These are phyloP conservation scores for Tinamus guttatus DNA, from an alignment of 2,113 vertebrate species.

Conservation along the genomic window DNA sequence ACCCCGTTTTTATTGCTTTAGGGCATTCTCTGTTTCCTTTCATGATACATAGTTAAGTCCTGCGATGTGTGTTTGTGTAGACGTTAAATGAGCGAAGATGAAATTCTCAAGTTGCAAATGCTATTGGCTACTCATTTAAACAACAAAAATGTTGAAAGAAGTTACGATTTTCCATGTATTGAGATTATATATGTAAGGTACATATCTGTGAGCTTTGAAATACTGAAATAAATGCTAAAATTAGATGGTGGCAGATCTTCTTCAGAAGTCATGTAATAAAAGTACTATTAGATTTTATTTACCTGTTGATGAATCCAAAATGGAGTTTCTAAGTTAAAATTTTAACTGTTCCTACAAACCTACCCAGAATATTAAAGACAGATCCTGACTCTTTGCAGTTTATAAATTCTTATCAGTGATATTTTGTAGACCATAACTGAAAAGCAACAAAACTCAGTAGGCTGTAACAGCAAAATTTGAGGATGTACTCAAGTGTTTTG, in stretches of 20 bases:
- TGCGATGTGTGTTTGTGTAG: not conserved
- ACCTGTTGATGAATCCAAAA: not conserved
- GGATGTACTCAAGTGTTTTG: not conserved
- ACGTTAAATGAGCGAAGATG: not conserved
- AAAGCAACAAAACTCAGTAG: not conserved
- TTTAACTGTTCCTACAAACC: not conserved
- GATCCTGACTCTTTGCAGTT: not conserved
- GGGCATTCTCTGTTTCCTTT: not conserved
- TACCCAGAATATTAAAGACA: not conserved
- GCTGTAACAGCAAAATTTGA: not conserved
- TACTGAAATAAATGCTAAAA: not conserved
- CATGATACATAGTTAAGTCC: not conserved
- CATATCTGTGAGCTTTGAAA: not conserved
- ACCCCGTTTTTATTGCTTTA: not conserved
- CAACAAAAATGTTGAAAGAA: not conserved
- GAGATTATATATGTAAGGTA: not conserved
- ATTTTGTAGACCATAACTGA: not conserved
- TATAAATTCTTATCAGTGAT: not conserved
- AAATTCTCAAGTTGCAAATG: not conserved
- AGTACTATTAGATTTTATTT: slow-evolving; percentile 18
- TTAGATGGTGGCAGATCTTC: not conserved
- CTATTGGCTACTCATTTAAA: not conserved
- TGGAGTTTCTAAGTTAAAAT: not conserved
- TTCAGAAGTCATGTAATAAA: not conserved
- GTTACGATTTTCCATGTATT: not conserved